Percentiles rank a stretch among this genome's conserved stretches.
Evolutionary conservation across 2,113 vertebrate genomes (phyloP).

Genomic region (Leucopsar rothschildi): DNA sequence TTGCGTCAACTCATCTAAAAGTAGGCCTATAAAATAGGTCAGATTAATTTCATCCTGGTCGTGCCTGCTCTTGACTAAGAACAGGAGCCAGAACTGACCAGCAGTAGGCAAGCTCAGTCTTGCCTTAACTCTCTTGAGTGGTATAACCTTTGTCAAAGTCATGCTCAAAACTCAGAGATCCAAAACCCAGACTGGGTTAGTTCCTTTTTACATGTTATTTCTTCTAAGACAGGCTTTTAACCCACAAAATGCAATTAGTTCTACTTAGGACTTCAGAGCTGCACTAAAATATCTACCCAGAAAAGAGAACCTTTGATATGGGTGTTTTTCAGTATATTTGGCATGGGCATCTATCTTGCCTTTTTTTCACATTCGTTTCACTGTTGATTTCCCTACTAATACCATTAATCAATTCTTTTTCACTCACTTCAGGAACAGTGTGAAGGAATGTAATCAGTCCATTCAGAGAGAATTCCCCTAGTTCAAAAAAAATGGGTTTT

Average conservation of each 20-base stretch:
- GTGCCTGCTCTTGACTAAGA: background rate
- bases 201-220: accelerated
- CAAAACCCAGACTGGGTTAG: background rate
- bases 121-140: background rate
- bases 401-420: background rate
- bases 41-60: background rate
- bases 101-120: background rate
- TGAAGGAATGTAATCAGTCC: background rate
- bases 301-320: background rate
- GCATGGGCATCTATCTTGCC: background rate
- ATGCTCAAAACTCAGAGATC: background rate
- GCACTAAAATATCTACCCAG: background rate
- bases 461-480: background rate
- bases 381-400: background rate
- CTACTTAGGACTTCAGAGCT: background rate
- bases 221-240: background rate
- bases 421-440: background rate
- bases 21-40: background rate
- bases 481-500: background rate
- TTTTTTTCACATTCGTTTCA: background rate
- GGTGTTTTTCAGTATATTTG: background rate
- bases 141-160: background rate
- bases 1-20: constrained; percentile 7
- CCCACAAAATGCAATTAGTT: background rate
- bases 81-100: background rate